A percentile compares a stretch with the other conserved stretches of the same genome.
These are phyloP conservation scores for Fistularia tabacaria DNA, from an alignment of 2,797 vertebrate genomes.

Conservation along the genomic window DNA sequence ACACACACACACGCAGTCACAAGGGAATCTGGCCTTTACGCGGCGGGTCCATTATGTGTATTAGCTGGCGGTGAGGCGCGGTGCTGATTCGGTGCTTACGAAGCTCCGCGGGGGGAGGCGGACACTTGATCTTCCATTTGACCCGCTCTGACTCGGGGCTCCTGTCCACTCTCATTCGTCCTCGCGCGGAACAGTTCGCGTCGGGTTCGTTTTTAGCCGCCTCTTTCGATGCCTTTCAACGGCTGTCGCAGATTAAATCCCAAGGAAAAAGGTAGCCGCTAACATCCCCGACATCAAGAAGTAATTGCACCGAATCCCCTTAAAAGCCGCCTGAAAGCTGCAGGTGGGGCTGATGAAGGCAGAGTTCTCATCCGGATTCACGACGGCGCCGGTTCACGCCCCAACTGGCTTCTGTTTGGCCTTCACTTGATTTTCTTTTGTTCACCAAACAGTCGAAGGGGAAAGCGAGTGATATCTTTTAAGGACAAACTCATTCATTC, in stretches of 20 bases:
- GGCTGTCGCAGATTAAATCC: neutral
- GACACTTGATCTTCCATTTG: conserved; percentile 72
- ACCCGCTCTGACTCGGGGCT: conserved; percentile 64
- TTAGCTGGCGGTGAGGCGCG: conserved; percentile 73
- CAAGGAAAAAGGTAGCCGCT: too few relatives aligned
- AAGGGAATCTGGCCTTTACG: conserved; percentile 53
- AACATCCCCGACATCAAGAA: too few relatives aligned
- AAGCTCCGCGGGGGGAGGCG: conserved; percentile 66
- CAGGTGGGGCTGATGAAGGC: too few relatives aligned
- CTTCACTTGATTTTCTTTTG: too few relatives aligned
- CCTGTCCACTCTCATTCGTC: conserved; percentile 60
- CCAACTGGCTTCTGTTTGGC: too few relatives aligned
- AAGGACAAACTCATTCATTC: too few relatives aligned
- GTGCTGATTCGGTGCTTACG: conserved; percentile 72
- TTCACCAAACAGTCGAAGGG: too few relatives aligned
- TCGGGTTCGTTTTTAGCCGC: conserved; percentile 28
- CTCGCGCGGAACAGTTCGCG: conserved; percentile 41
- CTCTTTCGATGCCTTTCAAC: conserved; percentile 19
- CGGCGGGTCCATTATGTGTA: conserved; percentile 68
- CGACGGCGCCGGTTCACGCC: too few relatives aligned
- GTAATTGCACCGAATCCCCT: too few relatives aligned
- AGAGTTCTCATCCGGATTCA: too few relatives aligned
- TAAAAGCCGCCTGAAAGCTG: too few relatives aligned
- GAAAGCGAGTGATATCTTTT: too few relatives aligned
- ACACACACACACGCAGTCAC: conserved; percentile 31